phyloP scores from a whole-genome alignment of 2,113 vertebrate species.

The Mandrillus leucophaeus region DNA sequence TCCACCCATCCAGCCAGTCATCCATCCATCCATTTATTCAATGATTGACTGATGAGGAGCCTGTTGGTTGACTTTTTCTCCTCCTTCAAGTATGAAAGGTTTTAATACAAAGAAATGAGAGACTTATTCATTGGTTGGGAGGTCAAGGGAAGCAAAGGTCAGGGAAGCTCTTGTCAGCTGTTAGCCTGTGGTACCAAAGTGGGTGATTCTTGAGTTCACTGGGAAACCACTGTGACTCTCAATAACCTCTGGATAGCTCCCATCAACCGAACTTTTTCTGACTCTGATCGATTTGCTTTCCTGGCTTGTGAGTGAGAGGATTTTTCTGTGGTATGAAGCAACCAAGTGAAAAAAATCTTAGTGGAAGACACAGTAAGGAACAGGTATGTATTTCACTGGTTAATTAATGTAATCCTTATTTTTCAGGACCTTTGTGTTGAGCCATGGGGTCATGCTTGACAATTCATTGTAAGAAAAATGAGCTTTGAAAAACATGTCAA shows the following conservation, averaged over 20 bases:
- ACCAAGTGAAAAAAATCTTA: not conserved
- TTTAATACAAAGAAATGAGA: not conserved
- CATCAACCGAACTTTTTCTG: not conserved
- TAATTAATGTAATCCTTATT: constrained; percentile 1
- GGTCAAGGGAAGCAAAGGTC: not conserved
- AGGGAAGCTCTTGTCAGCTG: not conserved
- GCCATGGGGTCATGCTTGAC: not conserved
- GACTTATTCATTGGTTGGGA: not conserved
- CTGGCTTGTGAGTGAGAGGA: not conserved
- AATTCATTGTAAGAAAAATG: not conserved
- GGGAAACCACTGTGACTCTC: not conserved
- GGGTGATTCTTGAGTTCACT: not conserved
- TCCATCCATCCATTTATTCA: not conserved
- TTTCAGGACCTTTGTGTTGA: not conserved
- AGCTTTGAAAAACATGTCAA: not conserved
- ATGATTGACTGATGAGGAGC: not conserved
- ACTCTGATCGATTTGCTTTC: not conserved
- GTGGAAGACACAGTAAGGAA: not conserved
- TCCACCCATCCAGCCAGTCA: not conserved
- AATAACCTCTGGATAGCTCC: not conserved
- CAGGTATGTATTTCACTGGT: not conserved
- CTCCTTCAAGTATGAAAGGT: not conserved
- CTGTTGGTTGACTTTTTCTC: not conserved
- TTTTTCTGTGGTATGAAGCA: not conserved
- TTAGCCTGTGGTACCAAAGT: not conserved